These are phyloP conservation scores for Phortica magna DNA, from an alignment of 2,888 invertebrate genomes.

Conservation along the genomic window DNA sequence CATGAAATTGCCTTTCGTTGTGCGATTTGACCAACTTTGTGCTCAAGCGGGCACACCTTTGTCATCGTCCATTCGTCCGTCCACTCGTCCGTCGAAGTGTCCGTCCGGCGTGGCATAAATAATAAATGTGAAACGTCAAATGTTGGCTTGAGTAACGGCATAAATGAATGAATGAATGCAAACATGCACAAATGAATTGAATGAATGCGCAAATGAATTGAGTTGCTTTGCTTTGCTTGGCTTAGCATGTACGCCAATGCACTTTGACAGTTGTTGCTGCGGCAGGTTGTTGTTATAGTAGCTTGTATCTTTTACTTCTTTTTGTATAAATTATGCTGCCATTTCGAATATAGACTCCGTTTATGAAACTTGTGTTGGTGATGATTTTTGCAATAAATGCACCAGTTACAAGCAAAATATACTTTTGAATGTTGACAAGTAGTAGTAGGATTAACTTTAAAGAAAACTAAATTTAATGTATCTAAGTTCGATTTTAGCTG, in stretches of 20 bases:
- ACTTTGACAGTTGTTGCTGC: neutral
- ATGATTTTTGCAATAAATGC: too few species aligned
- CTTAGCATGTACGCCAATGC: slow-evolving; percentile 3
- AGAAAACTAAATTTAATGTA: too few species aligned
- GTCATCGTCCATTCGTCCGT: neutral
- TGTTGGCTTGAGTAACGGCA: slow-evolving; percentile 41
- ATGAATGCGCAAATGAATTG: slow-evolving; percentile 34
- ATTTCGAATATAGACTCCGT: too few species aligned
- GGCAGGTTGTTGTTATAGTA: neutral
- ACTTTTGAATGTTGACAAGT: too few species aligned
- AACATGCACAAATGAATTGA: slow-evolving; percentile 39
- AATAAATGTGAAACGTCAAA: slow-evolving; percentile 55
- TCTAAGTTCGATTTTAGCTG: too few species aligned
- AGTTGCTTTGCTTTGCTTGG: neutral
- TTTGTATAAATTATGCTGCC: too few species aligned
- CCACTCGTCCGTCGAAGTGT: neutral
- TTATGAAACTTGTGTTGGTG: too few species aligned
- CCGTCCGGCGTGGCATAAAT: slow-evolving; percentile 29
- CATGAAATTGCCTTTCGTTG: slow-evolving; percentile 1
- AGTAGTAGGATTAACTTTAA: too few species aligned
- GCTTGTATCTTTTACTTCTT: neutral
- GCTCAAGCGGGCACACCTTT: neutral
- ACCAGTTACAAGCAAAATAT: too few species aligned
- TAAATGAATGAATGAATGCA: slow-evolving; percentile 51
- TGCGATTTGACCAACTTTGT: slow-evolving; percentile 7